These are phyloP conservation scores for Hesperia comma DNA, from an alignment of 2,888 invertebrate species.

Conservation along the genomic window DNA sequence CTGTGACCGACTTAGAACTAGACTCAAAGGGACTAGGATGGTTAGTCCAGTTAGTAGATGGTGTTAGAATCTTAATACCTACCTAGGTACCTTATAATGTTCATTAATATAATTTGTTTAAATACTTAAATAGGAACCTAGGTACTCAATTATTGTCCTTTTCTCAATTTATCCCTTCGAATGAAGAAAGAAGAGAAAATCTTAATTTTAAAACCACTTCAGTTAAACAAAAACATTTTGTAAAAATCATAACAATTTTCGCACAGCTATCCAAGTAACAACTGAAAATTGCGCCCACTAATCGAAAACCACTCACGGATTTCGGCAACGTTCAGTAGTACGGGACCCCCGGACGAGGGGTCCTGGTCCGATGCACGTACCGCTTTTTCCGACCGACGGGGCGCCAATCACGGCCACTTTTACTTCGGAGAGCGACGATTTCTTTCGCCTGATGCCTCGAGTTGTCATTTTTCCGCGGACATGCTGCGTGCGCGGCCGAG, in stretches of 20 bases:
- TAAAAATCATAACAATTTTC: slow-evolving; percentile 4
- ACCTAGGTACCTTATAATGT: too few species aligned
- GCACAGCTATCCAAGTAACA: neutral
- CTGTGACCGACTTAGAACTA: too few species aligned
- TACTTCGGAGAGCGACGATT: slow-evolving; percentile 94
- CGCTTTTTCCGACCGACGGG: slow-evolving; percentile 96
- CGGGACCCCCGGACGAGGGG: slow-evolving; percentile 1
- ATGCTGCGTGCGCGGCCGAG: slow-evolving; percentile 48
- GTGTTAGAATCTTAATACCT: too few species aligned
- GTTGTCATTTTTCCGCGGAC: slow-evolving; percentile 85
- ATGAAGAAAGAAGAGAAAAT: neutral
- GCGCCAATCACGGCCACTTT: slow-evolving; percentile 96
- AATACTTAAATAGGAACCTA: too few species aligned
- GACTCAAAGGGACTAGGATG: too few species aligned
- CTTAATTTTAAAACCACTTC: neutral
- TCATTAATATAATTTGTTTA: too few species aligned
- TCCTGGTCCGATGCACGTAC: slow-evolving; percentile 80
- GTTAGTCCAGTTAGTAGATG: too few species aligned
- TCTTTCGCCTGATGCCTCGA: slow-evolving; percentile 93
- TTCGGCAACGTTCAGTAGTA: neutral
- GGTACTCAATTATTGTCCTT: too few species aligned
- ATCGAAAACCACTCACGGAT: slow-evolving; percentile 30
- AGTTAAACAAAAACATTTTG: neutral
- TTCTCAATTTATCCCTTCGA: neutral
- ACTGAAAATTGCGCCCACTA: slow-evolving; percentile 2